Evolutionary conservation across 2,888 invertebrate species (phyloP).

Genomic region (Tolmerus cingulatus): DNA sequence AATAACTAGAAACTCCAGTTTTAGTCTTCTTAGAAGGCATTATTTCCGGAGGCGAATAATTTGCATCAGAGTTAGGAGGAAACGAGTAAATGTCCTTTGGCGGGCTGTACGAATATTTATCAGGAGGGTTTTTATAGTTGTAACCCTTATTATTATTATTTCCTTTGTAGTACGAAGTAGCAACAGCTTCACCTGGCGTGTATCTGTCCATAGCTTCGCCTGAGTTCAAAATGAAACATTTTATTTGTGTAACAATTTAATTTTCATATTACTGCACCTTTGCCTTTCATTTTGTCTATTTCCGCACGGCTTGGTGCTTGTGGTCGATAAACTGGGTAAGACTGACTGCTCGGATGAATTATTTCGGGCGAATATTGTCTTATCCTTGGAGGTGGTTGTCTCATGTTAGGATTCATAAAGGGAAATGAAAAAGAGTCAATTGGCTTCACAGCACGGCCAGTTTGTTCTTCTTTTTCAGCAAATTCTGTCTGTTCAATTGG

Average conservation of each 20-base stretch:
- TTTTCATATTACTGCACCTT: constrained; percentile 49
- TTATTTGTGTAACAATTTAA: not conserved
- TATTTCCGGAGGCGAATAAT: constrained; percentile 57
- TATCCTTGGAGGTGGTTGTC: not conserved
- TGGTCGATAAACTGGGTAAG: constrained; percentile 50
- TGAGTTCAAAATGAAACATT: constrained; percentile 40
- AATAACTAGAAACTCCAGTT: constrained; percentile 56
- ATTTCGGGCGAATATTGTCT: not conserved
- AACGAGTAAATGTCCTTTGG: constrained; percentile 59
- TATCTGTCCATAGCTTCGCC: constrained; percentile 58
- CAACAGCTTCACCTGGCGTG: constrained; percentile 60
- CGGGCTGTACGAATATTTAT: constrained; percentile 9
- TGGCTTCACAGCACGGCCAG: constrained; percentile 46
- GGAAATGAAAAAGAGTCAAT: constrained; percentile 57
- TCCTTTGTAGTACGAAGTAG: constrained; percentile 53
- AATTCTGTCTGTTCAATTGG: constrained; percentile 55
- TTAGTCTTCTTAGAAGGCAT: constrained; percentile 54
- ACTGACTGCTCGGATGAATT: not conserved
- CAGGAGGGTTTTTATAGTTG: constrained; percentile 50
- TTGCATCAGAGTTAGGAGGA: constrained; percentile 58
- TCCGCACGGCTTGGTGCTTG: constrained; percentile 52
- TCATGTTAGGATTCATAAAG: not conserved
- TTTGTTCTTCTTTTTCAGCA: constrained; percentile 53
- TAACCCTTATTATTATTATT: constrained; percentile 50
- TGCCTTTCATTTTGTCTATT: constrained; percentile 54